Percentiles rank a stretch among this genome's conserved stretches.
phyloP scores from a whole-genome alignment of 2,113 vertebrate genomes.

The Microcebus ravelobensis region DNA sequence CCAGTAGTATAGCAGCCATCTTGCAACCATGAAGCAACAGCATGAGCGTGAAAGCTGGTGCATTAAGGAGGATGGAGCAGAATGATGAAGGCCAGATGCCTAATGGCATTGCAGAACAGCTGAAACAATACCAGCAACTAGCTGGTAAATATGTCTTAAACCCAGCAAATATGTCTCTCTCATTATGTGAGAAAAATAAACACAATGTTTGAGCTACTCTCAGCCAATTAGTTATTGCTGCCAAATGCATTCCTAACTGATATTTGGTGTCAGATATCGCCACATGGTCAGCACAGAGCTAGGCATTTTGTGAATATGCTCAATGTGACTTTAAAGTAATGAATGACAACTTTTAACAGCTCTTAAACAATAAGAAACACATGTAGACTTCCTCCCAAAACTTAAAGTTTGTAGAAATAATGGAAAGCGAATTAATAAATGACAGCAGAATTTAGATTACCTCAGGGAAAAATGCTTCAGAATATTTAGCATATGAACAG shows the following conservation, averaged over 20 bases:
- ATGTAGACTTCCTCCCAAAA: slow-evolving; percentile 6
- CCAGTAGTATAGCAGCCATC: background rate
- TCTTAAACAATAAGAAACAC: background rate
- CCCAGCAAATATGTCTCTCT: background rate
- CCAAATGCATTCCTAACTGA: background rate
- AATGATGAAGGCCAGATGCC: background rate
- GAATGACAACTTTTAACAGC: background rate
- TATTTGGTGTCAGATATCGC: background rate
- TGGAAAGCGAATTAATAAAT: slow-evolving; percentile 62
- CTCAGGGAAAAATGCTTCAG: slow-evolving; percentile 32
- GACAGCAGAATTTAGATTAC: slow-evolving; percentile 58
- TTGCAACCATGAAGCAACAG: background rate
- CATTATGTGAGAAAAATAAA: background rate
- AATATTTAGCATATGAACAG: slow-evolving; percentile 58
- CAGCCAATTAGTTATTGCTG: background rate
- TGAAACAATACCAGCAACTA: background rate
- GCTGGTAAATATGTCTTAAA: slow-evolving; percentile 2
- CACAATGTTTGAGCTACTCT: background rate
- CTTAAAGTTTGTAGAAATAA: slow-evolving; percentile 56
- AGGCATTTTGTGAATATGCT: background rate
- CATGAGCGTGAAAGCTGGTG: background rate
- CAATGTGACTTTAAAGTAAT: background rate
- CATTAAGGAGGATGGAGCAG: background rate
- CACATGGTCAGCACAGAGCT: background rate
- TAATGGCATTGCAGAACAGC: background rate